These are phyloP conservation scores for Nymphalis c-album DNA, from an alignment of 2,888 invertebrate species.

Conservation along the genomic window DNA sequence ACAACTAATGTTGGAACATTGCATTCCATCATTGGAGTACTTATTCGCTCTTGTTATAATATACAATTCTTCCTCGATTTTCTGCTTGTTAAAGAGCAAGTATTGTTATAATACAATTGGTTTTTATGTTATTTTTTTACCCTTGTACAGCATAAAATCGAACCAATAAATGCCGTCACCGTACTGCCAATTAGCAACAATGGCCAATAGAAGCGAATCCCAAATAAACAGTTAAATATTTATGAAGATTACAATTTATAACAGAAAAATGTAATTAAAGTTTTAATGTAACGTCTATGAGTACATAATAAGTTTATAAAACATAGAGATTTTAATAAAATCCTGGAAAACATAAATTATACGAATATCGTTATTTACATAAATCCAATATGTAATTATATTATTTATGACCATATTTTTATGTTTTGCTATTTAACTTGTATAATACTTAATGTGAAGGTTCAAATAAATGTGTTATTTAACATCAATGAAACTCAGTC, in stretches of 20 bases:
- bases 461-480: too few relatives aligned
- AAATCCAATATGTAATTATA: too few relatives aligned
- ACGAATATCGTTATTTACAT: too few relatives aligned
- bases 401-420: too few relatives aligned
- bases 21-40: background rate
- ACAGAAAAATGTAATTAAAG: too few relatives aligned
- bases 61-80: slow-evolving; percentile 2
- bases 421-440: too few relatives aligned
- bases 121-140: slow-evolving; percentile 24
- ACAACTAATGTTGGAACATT: background rate
- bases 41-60: background rate
- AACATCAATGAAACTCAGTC: too few relatives aligned
- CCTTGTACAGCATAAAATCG: slow-evolving; percentile 48
- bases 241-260: background rate
- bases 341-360: too few relatives aligned
- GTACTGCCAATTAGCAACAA: slow-evolving; percentile 72
- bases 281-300: too few relatives aligned
- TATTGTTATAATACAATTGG: slow-evolving; percentile 3
- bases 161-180: slow-evolving; percentile 53
- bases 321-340: too few relatives aligned
- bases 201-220: slow-evolving; percentile 54
- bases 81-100: background rate
- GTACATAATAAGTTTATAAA: too few relatives aligned
- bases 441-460: too few relatives aligned
- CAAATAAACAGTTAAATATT: slow-evolving; percentile 14